Evolutionary conservation across 2,113 vertebrate species (phyloP).

Genomic region (Eolophus roseicapilla): DNA sequence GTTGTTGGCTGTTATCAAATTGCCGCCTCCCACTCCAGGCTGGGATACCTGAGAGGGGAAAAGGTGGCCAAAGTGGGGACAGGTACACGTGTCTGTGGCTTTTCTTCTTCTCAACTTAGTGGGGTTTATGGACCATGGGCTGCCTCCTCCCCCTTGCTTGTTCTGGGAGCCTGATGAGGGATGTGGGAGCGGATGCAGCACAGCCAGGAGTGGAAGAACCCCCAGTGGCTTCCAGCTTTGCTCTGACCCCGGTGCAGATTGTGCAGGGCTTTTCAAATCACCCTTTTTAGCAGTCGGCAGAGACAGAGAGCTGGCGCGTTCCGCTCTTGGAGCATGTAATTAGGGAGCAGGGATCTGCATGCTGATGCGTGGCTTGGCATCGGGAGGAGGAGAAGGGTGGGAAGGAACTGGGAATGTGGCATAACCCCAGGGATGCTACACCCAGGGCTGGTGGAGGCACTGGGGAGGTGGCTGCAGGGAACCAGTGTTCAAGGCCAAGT

Average conservation of each 20-base stretch:
- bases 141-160: no score
- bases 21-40: not conserved
- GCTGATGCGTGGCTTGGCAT: not conserved
- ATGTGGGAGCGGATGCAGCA: not conserved
- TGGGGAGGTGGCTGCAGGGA: accelerated
- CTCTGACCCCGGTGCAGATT: not conserved
- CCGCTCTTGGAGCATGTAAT: conserved; percentile 51
- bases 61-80: accelerated
- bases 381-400: not conserved
- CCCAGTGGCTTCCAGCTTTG: not conserved
- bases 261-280: not conserved
- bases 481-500: not conserved
- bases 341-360: conserved; percentile 9
- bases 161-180: not conserved
- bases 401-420: not conserved
- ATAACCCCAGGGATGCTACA: not conserved
- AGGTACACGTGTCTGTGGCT: not conserved
- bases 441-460: not conserved
- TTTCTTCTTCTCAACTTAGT: not conserved
- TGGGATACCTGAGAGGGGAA: not conserved
- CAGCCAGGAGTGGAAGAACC: not conserved
- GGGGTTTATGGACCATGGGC: accelerated
- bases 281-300: not conserved
- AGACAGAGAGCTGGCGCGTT: conserved; percentile 33
- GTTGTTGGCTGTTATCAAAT: accelerated